Evolutionary conservation across 2,888 invertebrate genomes (phyloP).

Genomic region (Nemotelus pantherinus): DNA sequence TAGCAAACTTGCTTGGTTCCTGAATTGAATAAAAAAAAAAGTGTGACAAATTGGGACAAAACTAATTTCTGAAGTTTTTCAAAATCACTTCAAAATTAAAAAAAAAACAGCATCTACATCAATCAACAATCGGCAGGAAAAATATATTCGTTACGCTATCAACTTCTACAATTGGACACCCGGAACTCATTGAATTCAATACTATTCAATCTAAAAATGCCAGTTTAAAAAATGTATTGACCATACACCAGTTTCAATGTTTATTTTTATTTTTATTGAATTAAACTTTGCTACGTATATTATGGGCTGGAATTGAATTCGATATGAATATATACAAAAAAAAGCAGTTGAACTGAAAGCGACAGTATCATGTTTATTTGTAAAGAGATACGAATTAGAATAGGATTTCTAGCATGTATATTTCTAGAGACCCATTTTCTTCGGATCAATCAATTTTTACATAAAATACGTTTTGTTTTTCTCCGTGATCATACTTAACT

Average conservation of each 20-base stretch:
- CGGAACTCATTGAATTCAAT: conserved; percentile 35
- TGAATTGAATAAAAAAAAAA: neutral
- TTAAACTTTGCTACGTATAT: conserved; percentile 33
- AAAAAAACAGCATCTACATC: neutral
- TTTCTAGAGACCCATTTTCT: conserved; percentile 37
- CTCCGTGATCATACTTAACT: conserved; percentile 1
- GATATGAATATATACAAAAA: conserved; percentile 2
- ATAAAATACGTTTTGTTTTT: conserved; percentile 5
- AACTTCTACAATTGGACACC: neutral
- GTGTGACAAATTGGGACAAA: neutral
- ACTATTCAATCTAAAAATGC: conserved; percentile 6
- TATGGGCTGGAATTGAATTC: conserved; percentile 41
- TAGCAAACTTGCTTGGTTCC: neutral
- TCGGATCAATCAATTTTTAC: conserved; percentile 15
- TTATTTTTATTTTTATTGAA: conserved; percentile 3
- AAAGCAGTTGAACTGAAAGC: conserved; percentile 11
- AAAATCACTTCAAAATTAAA: neutral
- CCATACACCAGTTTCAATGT: conserved; percentile 15
- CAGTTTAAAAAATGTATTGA: conserved; percentile 5
- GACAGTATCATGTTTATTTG: conserved; percentile 12
- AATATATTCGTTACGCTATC: too few relatives aligned
- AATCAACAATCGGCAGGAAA: too few relatives aligned
- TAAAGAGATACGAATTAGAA: conserved; percentile 25
- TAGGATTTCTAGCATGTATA: conserved; percentile 37
- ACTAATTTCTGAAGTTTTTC: neutral